A percentile compares a stretch with the other conserved stretches of the same genome.
Conservation (phyloP, 2,113 vertebrate genomes). For the Gavialis gangeticus region DNA sequence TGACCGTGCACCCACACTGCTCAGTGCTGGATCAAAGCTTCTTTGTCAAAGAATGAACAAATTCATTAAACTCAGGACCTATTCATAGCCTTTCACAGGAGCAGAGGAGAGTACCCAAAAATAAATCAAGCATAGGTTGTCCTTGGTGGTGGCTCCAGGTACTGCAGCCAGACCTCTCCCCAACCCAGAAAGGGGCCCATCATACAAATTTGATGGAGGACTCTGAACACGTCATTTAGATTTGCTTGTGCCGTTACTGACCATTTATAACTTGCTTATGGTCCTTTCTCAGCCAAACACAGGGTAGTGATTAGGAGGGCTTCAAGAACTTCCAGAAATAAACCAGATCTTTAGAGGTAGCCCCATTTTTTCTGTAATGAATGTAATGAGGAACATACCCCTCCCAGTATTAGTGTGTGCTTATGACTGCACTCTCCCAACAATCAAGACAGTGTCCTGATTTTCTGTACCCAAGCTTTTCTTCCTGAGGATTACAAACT, state of each 20-base stretch:
- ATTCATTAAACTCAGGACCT: background rate
- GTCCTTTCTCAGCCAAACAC: conserved; percentile 40
- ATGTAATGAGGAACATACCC: background rate
- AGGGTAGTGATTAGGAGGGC: conserved; percentile 9
- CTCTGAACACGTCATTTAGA: background rate
- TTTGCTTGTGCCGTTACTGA: conserved; percentile 47
- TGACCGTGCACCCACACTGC: background rate
- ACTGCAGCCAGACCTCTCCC: background rate
- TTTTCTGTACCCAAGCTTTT: fast-evolving
- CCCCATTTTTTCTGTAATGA: conserved; percentile 6
- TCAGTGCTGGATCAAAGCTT: fast-evolving
- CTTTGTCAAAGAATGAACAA: fast-evolving
- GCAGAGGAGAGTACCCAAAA: background rate
- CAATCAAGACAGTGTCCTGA: background rate
- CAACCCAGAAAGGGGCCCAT: background rate
- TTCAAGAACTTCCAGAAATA: conserved; percentile 43
- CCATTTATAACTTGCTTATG: conserved; percentile 27
- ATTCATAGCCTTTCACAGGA: background rate
- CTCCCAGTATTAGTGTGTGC: background rate
- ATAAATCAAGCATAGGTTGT: background rate
- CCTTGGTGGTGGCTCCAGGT: background rate
- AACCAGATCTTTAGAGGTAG: conserved; percentile 15
- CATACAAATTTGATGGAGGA: background rate
- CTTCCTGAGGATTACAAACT: background rate
- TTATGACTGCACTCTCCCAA: background rate